These are phyloP conservation scores for Diploptera punctata DNA, from an alignment of 2,888 invertebrate species.

Conservation along the genomic window DNA sequence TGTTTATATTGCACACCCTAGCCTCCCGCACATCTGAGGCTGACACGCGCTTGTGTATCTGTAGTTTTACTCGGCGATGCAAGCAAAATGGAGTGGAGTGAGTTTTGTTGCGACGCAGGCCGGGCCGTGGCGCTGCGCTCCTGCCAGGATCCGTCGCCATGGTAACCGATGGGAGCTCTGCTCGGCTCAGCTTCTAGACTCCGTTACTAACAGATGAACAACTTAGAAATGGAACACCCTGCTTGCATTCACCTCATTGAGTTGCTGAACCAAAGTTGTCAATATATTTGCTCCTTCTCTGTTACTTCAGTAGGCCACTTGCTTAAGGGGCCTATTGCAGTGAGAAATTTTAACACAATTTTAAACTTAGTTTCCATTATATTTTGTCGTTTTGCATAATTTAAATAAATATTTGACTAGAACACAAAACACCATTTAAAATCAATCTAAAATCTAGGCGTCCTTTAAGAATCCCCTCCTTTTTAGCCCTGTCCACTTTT, in stretches of 20 bases:
- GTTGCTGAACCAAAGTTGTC: too few species aligned
- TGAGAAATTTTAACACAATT: too few species aligned
- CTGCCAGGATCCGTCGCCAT: conserved; percentile 16
- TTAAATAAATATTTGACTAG: too few species aligned
- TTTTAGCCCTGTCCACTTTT: too few species aligned
- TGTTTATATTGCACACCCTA: neutral
- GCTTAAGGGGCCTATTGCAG: too few species aligned
- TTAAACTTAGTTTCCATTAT: too few species aligned
- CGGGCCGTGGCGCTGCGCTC: conserved; percentile 12
- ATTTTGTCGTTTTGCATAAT: too few species aligned
- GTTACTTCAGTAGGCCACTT: too few species aligned
- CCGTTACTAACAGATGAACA: conserved; percentile 1
- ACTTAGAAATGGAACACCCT: conserved; percentile 13
- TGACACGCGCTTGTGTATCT: neutral
- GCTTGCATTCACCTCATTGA: neutral
- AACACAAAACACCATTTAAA: too few species aligned
- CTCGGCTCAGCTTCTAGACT: conserved; percentile 18
- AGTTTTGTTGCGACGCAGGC: conserved; percentile 13
- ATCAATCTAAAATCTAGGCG: too few species aligned
- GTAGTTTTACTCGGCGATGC: conserved; percentile 7
- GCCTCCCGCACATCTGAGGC: neutral
- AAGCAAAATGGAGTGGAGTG: conserved; percentile 21
- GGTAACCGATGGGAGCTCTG: conserved; percentile 12
- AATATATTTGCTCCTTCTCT: too few species aligned
- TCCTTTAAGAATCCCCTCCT: too few species aligned